Evolutionary conservation across 2,888 invertebrate species (phyloP).

Genomic region (Conchocele bisecta): DNA sequence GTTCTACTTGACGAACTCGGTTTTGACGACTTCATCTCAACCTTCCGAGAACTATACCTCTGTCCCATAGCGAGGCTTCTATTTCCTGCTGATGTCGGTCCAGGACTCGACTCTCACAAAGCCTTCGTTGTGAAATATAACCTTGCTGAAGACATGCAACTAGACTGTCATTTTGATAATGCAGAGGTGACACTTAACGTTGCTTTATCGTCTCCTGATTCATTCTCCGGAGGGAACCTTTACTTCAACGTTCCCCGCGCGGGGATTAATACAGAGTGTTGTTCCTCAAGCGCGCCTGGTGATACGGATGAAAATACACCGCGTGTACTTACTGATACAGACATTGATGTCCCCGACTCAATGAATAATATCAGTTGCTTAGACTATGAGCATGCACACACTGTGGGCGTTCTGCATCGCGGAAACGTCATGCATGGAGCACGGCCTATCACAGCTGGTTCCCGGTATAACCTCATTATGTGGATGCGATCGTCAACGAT

Average conservation of each 20-base stretch:
- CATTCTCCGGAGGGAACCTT: constrained; percentile 81
- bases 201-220: constrained; percentile 75
- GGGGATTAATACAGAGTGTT: no score
- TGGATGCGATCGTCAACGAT: constrained; percentile 83
- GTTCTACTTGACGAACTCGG: constrained; percentile 83
- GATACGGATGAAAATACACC: no score
- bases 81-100: constrained; percentile 81
- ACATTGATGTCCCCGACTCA: no score
- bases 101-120: constrained; percentile 82
- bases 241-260: constrained; percentile 82
- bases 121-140: constrained; percentile 83
- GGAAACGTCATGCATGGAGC: constrained; percentile 83
- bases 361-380: no score
- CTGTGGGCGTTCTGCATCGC: constrained; percentile 81
- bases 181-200: constrained; percentile 83
- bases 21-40: constrained; percentile 80
- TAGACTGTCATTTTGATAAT: constrained; percentile 83
- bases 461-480: constrained; percentile 82
- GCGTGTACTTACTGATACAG: no score
- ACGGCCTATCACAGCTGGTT: constrained; percentile 79
- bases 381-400: constrained; percentile 72
- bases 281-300: no score
- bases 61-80: constrained; percentile 76
- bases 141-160: constrained; percentile 79
- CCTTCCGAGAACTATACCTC: constrained; percentile 80